Conservation (phyloP, 2,888 invertebrate species). For the Cordilura impudica region DNA sequence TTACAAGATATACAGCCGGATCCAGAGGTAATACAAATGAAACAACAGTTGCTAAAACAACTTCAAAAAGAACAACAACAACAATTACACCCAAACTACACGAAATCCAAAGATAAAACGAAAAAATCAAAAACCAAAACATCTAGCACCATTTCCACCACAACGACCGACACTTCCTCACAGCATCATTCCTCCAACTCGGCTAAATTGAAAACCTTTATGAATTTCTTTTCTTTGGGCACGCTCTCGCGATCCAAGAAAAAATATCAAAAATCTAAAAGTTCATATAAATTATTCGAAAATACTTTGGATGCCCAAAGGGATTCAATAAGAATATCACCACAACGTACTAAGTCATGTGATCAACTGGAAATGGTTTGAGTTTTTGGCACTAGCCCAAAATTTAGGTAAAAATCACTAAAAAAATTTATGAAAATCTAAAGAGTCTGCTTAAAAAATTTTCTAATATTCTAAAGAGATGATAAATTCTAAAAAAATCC, state of each 20-base stretch:
- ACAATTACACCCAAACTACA: slow-evolving; percentile 27
- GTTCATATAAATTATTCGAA: slow-evolving; percentile 70
- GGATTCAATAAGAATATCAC: slow-evolving; percentile 49
- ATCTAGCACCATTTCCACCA: background rate
- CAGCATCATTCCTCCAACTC: slow-evolving; percentile 59
- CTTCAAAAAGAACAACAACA: slow-evolving; percentile 58
- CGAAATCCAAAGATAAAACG: slow-evolving; percentile 60
- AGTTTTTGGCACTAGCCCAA: background rate
- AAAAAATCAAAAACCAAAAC: slow-evolving; percentile 46
- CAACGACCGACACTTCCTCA: background rate
- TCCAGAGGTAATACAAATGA: slow-evolving; percentile 75
- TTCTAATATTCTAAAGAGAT: too few species aligned
- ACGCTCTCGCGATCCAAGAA: slow-evolving; percentile 72
- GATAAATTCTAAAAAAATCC: too few species aligned
- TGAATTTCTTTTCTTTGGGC: slow-evolving; percentile 65
- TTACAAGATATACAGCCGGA: slow-evolving; percentile 74
- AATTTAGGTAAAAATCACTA: slow-evolving; percentile 33
- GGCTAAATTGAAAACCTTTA: slow-evolving; percentile 64
- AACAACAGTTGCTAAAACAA: slow-evolving; percentile 65
- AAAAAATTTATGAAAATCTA: background rate
- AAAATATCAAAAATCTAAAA: slow-evolving; percentile 71
- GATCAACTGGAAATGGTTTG: slow-evolving; percentile 72
- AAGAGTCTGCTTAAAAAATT: slow-evolving; percentile 48
- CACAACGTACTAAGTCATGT: slow-evolving; percentile 72
- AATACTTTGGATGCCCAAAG: slow-evolving; percentile 67